Evolutionary conservation across 2,888 invertebrate genomes (phyloP).

Genomic region (Pyrochroa serraticornis): DNA sequence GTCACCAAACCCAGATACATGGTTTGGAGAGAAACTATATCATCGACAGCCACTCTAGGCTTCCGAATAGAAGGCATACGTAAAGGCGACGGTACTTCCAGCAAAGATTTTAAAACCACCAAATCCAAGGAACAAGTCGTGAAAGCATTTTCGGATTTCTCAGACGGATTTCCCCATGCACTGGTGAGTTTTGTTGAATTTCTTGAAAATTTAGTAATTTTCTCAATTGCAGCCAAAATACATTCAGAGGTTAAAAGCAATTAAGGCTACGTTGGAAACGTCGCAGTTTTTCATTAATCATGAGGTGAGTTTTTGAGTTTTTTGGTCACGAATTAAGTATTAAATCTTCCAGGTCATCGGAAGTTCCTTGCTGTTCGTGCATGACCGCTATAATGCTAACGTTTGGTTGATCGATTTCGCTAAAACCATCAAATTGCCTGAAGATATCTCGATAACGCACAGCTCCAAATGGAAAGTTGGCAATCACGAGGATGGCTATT

Average conservation of each 20-base stretch:
- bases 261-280: conserved; percentile 80
- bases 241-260: conserved; percentile 82
- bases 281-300: conserved; percentile 91
- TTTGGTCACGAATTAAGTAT: background rate
- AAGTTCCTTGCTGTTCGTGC: conserved; percentile 93
- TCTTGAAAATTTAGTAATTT: conserved; percentile 7
- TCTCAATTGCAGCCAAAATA: conserved; percentile 73
- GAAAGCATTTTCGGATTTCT: conserved; percentile 81
- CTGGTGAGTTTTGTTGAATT: conserved; percentile 67
- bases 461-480: conserved; percentile 89
- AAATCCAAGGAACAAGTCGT: conserved; percentile 83
- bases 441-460: conserved; percentile 76
- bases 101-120: conserved; percentile 95
- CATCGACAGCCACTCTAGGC: conserved; percentile 94
- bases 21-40: conserved; percentile 96
- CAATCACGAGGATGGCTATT: conserved; percentile 95
- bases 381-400: conserved; percentile 85
- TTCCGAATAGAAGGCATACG: conserved; percentile 96
- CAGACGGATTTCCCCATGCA: conserved; percentile 77
- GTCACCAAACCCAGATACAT: conserved; percentile 94
- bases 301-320: conserved; percentile 63
- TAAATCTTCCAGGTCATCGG: conserved; percentile 74
- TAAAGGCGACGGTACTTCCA: conserved; percentile 87
- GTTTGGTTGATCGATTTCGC: conserved; percentile 99
- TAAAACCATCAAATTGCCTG: conserved; percentile 85